Conservation (phyloP, 2,888 invertebrate genomes). For the Eudasyphora cyanicolor region DNA sequence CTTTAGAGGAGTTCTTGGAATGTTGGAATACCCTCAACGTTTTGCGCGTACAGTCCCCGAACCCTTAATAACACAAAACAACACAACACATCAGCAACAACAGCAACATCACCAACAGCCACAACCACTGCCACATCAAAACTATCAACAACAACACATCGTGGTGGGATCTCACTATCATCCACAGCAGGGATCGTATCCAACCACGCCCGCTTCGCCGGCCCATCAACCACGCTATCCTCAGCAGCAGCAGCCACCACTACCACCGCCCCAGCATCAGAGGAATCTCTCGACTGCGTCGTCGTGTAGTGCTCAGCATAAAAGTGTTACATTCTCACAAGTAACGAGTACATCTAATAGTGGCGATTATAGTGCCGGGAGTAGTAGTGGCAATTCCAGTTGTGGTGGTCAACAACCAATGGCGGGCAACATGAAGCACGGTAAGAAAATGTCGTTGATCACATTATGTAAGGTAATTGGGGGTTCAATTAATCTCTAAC, state of each 20-base stretch:
- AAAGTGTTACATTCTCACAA: constrained; percentile 80
- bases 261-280: constrained; percentile 75
- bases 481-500: too few relatives aligned
- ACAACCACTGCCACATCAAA: constrained; percentile 67
- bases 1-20: constrained; percentile 74
- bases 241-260: constrained; percentile 69
- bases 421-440: constrained; percentile 81
- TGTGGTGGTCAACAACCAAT: constrained; percentile 79
- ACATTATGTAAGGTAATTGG: neutral
- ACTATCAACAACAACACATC: constrained; percentile 69
- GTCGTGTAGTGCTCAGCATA: constrained; percentile 79
- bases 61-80: constrained; percentile 76
- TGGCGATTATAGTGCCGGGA: constrained; percentile 77
- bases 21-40: constrained; percentile 82
- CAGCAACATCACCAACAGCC: constrained; percentile 71
- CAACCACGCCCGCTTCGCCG: constrained; percentile 74
- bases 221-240: constrained; percentile 71
- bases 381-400: constrained; percentile 76
- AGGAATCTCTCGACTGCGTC: constrained; percentile 79
- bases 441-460: constrained; percentile 66
- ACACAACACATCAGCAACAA: constrained; percentile 68
- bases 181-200: constrained; percentile 69
- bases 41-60: constrained; percentile 87
- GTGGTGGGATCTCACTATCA: constrained; percentile 77
- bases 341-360: constrained; percentile 72